Base-by-base conservation (phyloP, 2,113 vertebrate genomes). In the Rissa tridactyla region DNA sequence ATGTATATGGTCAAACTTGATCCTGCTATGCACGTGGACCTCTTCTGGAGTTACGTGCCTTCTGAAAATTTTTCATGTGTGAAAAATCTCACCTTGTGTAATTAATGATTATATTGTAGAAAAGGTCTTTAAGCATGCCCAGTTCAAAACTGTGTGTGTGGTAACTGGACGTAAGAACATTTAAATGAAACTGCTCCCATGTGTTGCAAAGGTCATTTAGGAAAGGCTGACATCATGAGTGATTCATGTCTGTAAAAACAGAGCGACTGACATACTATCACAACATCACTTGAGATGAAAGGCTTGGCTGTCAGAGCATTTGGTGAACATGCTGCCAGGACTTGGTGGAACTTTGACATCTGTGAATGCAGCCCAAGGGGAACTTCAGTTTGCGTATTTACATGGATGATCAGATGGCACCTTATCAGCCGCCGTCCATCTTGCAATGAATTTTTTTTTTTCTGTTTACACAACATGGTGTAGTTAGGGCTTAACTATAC, bases 211-310 rank as follows among this genome's bases (percentile, higher is more conserved):
- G 94, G 87, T 82, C 87, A 54, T 82, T 95, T 90, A 90, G 94
- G 93, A 97, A 97, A 95, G 66, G 84, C 44, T 97, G 96, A 97
- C 93, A 91, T 96, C 93, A 96, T 89, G 89, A 94, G 86, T 96
- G 96, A 97, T 95, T 97, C 96, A 97, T 82, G 93, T 96, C 94
- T 97, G 82, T 93, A 90, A 94, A 96, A 97, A 92, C 93, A 95
- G 73, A 75, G 90, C 11, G 0, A 85, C 70, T 94, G 89, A 70
- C 92, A 60, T 60, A 54, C 64, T 88, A 92, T 91, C 94, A 92
- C 92, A 94, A 78, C 93, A 91, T 76, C 78, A 46, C 91, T 87
- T 15, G 70, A 91, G 94, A 90, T 90, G 49, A 96, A 95, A 96
- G 86, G 25, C 70, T 85, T 94, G 89, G 51, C 91, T 89, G 89